A percentile compares a stretch with the other conserved stretches of the same genome.
phyloP scores from a whole-genome alignment of 2,888 invertebrate species.

The Drosophila robusta region DNA sequence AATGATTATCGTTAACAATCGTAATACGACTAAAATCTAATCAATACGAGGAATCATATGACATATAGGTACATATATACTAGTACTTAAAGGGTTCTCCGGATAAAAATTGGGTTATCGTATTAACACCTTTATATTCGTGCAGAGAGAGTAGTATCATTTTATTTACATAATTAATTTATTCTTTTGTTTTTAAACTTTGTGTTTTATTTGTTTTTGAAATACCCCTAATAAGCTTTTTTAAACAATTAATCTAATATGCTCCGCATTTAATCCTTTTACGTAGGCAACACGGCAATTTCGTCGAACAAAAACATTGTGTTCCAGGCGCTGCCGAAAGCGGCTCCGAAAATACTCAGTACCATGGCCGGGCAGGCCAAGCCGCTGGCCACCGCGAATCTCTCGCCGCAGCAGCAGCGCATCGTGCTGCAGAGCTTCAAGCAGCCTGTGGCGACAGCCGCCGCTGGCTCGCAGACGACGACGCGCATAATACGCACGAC shows the following conservation, averaged over 20 bases:
- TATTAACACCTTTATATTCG: too few species aligned
- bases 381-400: slow-evolving; percentile 68
- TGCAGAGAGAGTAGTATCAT: too few species aligned
- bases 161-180: too few species aligned
- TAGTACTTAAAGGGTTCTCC: too few species aligned
- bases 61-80: too few species aligned
- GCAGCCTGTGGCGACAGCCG: slow-evolving; percentile 64
- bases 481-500: slow-evolving; percentile 64
- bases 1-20: too few species aligned
- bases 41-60: too few species aligned
- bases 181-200: too few species aligned
- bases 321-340: slow-evolving; percentile 60
- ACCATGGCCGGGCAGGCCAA: slow-evolving; percentile 45
- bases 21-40: too few species aligned
- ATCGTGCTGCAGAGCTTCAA: slow-evolving; percentile 83
- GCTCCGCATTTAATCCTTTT: slow-evolving; percentile 10
- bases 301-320: slow-evolving; percentile 74
- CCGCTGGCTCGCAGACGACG: slow-evolving; percentile 30
- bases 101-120: too few species aligned
- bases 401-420: slow-evolving; percentile 83
- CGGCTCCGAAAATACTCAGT: slow-evolving; percentile 66
- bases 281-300: slow-evolving; percentile 76
- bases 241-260: not conserved
- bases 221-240: too few species aligned
- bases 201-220: too few species aligned